Evolutionary conservation across 1,140 invertebrate species (phyloP).

Genomic region (Calycopis cecrops): DNA sequence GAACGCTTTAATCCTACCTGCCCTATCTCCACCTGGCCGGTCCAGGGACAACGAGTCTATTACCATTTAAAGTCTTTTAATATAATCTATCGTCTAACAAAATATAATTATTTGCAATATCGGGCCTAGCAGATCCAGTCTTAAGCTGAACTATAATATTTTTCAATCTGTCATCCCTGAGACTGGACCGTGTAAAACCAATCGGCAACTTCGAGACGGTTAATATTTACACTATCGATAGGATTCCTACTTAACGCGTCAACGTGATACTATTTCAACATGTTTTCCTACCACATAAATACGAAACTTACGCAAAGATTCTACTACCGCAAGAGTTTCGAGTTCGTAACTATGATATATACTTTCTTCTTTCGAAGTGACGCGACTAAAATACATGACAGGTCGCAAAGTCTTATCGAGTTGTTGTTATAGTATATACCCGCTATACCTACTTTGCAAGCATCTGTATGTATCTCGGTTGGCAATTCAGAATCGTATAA

Average conservation of each 20-base stretch:
- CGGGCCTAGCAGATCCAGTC: not conserved
- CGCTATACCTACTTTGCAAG: conserved; percentile 31
- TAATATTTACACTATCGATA: conserved; percentile 25
- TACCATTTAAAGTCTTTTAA: conserved; percentile 27
- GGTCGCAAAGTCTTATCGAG: conserved; percentile 31
- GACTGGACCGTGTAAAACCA: conserved; percentile 28
- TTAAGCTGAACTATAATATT: conserved; percentile 5
- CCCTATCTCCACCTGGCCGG: conserved; percentile 34
- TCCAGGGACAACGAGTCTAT: conserved; percentile 31
- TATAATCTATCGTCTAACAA: conserved; percentile 21
- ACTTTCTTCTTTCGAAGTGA: conserved; percentile 38
- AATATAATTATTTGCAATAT: conserved; percentile 5
- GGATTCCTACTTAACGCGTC: conserved; percentile 36
- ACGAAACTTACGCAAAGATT: conserved; percentile 41
- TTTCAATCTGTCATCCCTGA: conserved; percentile 27
- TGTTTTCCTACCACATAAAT: conserved; percentile 45
- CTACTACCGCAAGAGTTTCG: conserved; percentile 45
- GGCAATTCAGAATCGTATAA: conserved; percentile 2
- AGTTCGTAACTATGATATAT: conserved; percentile 48
- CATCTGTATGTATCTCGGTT: conserved; percentile 45
- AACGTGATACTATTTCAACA: conserved; percentile 38
- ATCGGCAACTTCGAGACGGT: conserved; percentile 18
- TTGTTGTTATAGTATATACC: conserved; percentile 31
- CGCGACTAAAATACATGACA: conserved; percentile 44
- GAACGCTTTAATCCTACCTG: conserved; percentile 27